A percentile compares a stretch with the other conserved stretches of the same genome.
These are phyloP conservation scores for Amphipoea lucens DNA, from an alignment of 2,888 invertebrate genomes.

Conservation along the genomic window DNA sequence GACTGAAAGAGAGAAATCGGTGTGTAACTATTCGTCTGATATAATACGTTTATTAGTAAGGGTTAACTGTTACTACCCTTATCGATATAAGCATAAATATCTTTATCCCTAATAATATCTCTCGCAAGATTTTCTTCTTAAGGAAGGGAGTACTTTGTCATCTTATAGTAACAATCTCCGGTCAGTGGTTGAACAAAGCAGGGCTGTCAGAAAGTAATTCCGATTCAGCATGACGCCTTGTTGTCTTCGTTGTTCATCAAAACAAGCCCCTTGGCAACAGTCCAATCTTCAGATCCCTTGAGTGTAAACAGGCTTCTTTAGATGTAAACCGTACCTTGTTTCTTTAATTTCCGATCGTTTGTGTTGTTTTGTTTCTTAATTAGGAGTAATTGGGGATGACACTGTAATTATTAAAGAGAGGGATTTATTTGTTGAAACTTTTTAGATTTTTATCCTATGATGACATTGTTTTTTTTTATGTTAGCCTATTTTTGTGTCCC, in stretches of 20 bases:
- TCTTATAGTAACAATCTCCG: constrained; percentile 51
- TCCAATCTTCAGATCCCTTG: constrained; percentile 61
- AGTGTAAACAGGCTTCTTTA: constrained; percentile 55
- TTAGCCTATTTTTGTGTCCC: too few relatives aligned
- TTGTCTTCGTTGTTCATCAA: constrained; percentile 59
- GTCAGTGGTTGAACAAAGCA: constrained; percentile 53
- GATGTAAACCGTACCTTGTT: constrained; percentile 31
- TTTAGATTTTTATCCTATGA: not conserved
- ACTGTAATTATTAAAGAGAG: not conserved
- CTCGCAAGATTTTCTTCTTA: constrained; percentile 17
- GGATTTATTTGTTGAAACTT: not conserved
- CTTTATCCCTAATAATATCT: constrained; percentile 19
- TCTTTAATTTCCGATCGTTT: constrained; percentile 13
- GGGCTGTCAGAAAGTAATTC: constrained; percentile 65
- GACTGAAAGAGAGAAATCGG: too few relatives aligned
- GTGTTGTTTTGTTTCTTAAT: constrained; percentile 8
- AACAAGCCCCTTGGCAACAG: constrained; percentile 64
- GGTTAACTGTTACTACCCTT: not conserved
- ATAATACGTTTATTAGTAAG: too few relatives aligned
- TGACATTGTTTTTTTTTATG: too few relatives aligned
- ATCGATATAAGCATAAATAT: constrained; percentile 1
- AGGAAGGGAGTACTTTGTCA: constrained; percentile 37
- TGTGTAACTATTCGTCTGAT: too few relatives aligned
- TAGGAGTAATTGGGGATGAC: not conserved
- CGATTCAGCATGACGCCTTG: constrained; percentile 66